Conservation (phyloP, 2,888 invertebrate species). For the Epicampocera succincta region DNA sequence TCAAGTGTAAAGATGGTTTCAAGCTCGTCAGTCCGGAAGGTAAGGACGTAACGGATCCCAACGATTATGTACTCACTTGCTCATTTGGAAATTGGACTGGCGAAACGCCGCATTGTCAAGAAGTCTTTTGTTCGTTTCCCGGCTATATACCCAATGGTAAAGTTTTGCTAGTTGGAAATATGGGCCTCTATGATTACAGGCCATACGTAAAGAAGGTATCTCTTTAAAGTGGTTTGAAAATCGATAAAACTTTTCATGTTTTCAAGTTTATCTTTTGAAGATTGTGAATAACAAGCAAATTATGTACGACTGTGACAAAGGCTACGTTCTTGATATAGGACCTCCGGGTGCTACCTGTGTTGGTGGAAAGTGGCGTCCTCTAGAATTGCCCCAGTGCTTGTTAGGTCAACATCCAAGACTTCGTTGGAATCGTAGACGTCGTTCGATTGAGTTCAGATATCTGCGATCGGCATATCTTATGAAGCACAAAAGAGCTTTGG, state of each 20-base stretch:
- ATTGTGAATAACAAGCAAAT: slow-evolving; percentile 95
- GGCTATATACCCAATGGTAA: slow-evolving; percentile 94
- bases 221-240: neutral
- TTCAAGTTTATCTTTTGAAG: slow-evolving; percentile 75
- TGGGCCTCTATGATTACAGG: slow-evolving; percentile 97
- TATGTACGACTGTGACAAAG: slow-evolving; percentile 97
- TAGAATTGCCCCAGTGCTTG: slow-evolving; percentile 91
- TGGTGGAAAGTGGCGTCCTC: slow-evolving; percentile 96
- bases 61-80: slow-evolving; percentile 90
- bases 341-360: slow-evolving; percentile 97
- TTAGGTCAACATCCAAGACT: slow-evolving; percentile 93
- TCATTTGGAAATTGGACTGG: slow-evolving; percentile 98
- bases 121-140: slow-evolving; percentile 96
- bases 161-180: slow-evolving; percentile 95
- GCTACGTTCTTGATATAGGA: slow-evolving; percentile 92
- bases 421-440: slow-evolving; percentile 88
- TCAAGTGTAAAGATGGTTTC: slow-evolving; percentile 96
- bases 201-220: slow-evolving; percentile 93
- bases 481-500: slow-evolving; percentile 74
- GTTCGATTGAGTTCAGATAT: slow-evolving; percentile 80
- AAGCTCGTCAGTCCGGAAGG: slow-evolving; percentile 87
- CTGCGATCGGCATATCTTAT: slow-evolving; percentile 77
- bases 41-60: slow-evolving; percentile 80
- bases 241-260: slow-evolving; percentile 66
- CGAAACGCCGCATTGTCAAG: slow-evolving; percentile 91